These are phyloP conservation scores for Hyposmocoma kahamanoa DNA, from an alignment of 1,140 invertebrate genomes.

Conservation along the genomic window DNA sequence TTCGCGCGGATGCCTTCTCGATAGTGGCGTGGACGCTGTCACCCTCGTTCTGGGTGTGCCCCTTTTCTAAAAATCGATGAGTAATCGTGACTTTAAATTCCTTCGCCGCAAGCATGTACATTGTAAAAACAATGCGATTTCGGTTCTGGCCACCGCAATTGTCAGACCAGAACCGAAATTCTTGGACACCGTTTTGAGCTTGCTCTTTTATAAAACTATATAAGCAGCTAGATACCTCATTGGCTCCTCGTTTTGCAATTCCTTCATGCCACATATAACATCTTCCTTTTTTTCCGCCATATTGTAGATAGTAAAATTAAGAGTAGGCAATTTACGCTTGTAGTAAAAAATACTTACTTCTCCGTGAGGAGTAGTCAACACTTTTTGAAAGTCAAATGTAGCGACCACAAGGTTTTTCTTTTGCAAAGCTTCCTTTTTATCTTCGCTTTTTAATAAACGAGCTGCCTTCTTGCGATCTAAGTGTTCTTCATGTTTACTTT, in stretches of 20 bases:
- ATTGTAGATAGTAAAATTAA: conserved; percentile 24
- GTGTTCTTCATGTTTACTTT: conserved; percentile 14
- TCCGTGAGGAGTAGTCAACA: conserved; percentile 15
- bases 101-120: conserved; percentile 27
- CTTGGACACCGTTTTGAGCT: conserved; percentile 8
- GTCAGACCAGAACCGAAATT: conserved; percentile 32
- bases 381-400: conserved; percentile 19
- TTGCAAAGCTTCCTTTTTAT: conserved; percentile 13
- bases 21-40: conserved; percentile 37
- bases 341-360: conserved; percentile 23
- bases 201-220: conserved; percentile 13
- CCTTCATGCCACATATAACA: conserved; percentile 25
- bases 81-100: conserved; percentile 28
- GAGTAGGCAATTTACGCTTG: conserved; percentile 23
- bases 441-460: conserved; percentile 16
- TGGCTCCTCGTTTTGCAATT: conserved; percentile 18
- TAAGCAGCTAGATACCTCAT: conserved; percentile 22
- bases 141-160: conserved; percentile 43
- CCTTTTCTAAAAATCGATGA: conserved; percentile 34
- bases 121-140: conserved; percentile 36
- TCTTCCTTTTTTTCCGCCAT: conserved; percentile 9
- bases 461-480: conserved; percentile 12
- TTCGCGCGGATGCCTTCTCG: conserved; percentile 26
- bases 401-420: conserved; percentile 7
- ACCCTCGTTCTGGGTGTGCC: conserved; percentile 34